Conservation (phyloP, 1,140 invertebrate species). For the Phocides pigmalion region DNA sequence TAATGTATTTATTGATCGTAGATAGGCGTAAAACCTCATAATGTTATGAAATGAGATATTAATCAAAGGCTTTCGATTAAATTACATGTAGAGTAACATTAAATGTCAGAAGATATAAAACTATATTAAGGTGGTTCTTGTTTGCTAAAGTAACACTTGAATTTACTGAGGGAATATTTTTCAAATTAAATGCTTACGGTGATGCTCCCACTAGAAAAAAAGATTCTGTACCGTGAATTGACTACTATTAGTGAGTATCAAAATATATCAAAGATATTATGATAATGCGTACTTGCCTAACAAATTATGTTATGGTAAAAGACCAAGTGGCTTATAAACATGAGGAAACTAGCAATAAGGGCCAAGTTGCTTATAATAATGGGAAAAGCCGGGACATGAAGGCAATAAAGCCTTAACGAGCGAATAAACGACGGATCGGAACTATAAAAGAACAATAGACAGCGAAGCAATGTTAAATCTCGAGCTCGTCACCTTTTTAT, state of each 20-base stretch:
- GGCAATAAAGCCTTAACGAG: conserved; percentile 14
- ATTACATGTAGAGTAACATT: not conserved
- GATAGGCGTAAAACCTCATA: not conserved
- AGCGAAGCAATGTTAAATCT: not conserved
- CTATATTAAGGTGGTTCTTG: too few species aligned
- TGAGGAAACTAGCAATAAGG: conserved; percentile 4
- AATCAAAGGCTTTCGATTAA: not conserved
- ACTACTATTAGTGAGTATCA: too few species aligned
- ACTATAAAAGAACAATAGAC: conserved; percentile 16
- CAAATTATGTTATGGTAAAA: not conserved
- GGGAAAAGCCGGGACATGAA: not conserved
- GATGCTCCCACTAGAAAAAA: too few species aligned
- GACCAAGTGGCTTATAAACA: not conserved
- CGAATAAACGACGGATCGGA: conserved; percentile 1
- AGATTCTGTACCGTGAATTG: too few species aligned
- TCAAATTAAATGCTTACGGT: too few species aligned
- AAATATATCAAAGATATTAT: not conserved
- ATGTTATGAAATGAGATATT: not conserved
- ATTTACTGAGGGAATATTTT: too few species aligned
- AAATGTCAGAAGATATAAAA: not conserved
- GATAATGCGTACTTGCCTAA: not conserved
- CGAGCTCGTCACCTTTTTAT: not conserved
- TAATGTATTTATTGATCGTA: not conserved
- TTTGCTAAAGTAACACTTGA: too few species aligned
- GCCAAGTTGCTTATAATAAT: conserved; percentile 1